Conservation (phyloP, 1,140 invertebrate genomes). For the Sipha flava region DNA sequence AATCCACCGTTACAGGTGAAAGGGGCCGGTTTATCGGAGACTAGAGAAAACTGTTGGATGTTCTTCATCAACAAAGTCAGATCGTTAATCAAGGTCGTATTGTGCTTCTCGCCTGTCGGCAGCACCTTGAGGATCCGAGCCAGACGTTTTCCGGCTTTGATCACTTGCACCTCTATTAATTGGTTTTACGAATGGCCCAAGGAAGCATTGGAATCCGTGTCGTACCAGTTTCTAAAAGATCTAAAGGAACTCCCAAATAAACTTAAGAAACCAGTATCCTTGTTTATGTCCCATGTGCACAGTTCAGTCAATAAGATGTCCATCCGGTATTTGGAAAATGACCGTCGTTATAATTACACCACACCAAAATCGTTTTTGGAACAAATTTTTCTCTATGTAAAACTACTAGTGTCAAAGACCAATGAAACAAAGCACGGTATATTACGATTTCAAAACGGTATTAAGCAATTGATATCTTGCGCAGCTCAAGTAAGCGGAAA, state of each 20-base stretch:
- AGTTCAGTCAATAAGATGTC: conserved; percentile 81
- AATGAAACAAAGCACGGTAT: conserved; percentile 70
- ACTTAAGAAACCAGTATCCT: conserved; percentile 58
- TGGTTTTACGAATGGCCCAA: conserved; percentile 97
- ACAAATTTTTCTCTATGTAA: conserved; percentile 79
- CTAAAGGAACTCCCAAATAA: conserved; percentile 58
- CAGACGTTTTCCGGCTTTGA: conserved; percentile 85
- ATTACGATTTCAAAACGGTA: conserved; percentile 72
- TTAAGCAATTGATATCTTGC: conserved; percentile 75
- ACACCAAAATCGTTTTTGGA: conserved; percentile 95
- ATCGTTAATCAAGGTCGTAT: conserved; percentile 62
- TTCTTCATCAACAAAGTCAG: conserved; percentile 89
- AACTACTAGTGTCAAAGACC: conserved; percentile 69
- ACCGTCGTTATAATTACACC: conserved; percentile 89
- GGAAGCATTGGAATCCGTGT: conserved; percentile 82
- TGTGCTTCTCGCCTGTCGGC: conserved; percentile 89
- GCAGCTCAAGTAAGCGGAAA: conserved; percentile 60
- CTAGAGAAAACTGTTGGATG: conserved; percentile 88
- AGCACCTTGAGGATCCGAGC: conserved; percentile 72
- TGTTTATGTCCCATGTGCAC: conserved; percentile 88
- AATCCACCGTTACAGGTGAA: conserved; percentile 53
- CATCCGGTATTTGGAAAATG: conserved; percentile 68
- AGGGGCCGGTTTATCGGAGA: conserved; percentile 69
- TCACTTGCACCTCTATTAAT: conserved; percentile 85
- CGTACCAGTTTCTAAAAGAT: conserved; percentile 68